A percentile compares a stretch with the other conserved stretches of the same genome.
Conservation (phyloP, 2,797 vertebrate genomes). For the Synanceia verrucosa region DNA sequence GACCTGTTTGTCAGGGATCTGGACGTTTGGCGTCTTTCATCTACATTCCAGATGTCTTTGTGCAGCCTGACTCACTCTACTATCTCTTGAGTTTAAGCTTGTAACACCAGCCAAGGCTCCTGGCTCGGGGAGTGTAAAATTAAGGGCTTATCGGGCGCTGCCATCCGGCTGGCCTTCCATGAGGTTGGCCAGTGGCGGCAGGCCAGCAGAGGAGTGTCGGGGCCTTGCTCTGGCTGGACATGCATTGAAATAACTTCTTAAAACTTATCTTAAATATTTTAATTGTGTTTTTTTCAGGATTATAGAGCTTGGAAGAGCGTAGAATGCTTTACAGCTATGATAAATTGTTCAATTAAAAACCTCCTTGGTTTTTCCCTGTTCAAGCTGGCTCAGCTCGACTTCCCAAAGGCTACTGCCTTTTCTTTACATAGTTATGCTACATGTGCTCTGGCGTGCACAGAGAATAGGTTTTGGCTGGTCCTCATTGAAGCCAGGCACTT, state of each 20-base stretch:
- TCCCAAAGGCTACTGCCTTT: not conserved
- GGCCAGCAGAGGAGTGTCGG: constrained; percentile 12
- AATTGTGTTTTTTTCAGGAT: constrained; percentile 32
- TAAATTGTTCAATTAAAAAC: constrained; percentile 36
- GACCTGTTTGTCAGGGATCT: constrained; percentile 55
- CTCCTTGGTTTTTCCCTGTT: not conserved
- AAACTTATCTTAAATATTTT: constrained; percentile 21
- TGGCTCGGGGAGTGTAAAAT: constrained; percentile 52
- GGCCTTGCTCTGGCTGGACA: not conserved
- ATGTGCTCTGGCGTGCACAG: not conserved
- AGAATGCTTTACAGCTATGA: constrained; percentile 11
- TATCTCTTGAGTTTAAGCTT: constrained; percentile 53
- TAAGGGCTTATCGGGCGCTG: constrained; percentile 56
- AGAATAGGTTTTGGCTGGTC: constrained; percentile 14
- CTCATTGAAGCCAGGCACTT: constrained; percentile 2
- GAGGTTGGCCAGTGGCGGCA: constrained; percentile 20
- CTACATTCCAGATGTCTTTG: constrained; percentile 61
- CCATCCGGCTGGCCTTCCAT: constrained; percentile 37
- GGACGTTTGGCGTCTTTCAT: constrained; percentile 51
- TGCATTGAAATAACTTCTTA: constrained; percentile 6
- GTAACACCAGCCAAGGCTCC: constrained; percentile 40
- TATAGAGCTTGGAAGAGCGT: not conserved
- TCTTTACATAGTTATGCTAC: constrained; percentile 20
- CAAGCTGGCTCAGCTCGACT: constrained; percentile 13
- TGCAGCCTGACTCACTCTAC: constrained; percentile 29